phyloP scores from a whole-genome alignment of 2,888 invertebrate genomes.

The Blomia tropicalis region DNA sequence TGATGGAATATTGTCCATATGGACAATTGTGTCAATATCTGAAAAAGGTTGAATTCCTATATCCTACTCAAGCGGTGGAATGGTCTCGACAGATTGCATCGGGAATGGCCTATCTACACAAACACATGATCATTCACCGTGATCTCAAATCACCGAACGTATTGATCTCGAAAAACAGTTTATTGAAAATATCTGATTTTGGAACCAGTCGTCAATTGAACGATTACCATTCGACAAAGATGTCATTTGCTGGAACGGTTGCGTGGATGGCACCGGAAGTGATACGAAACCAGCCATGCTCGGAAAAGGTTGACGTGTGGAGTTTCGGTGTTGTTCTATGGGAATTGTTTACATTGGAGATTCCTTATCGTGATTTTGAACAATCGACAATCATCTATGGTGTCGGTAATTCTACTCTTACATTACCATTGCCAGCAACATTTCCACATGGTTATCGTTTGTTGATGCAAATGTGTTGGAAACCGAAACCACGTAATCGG shows the following conservation, averaged over 20 bases:
- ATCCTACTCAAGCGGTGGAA: conserved; percentile 65
- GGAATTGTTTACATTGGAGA: conserved; percentile 88
- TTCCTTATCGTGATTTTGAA: conserved; percentile 82
- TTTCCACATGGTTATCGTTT: conserved; percentile 51
- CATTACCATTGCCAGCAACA: conserved; percentile 73
- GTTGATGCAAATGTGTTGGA: conserved; percentile 56
- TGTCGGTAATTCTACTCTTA: conserved; percentile 80
- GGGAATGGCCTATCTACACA: conserved; percentile 91
- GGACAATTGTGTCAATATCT: conserved; percentile 84
- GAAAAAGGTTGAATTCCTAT: conserved; percentile 55
- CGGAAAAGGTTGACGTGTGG: conserved; percentile 96
- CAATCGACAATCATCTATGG: conserved; percentile 95
- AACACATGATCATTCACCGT: conserved; percentile 88
- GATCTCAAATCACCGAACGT: conserved; percentile 95
- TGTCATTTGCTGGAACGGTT: conserved; percentile 62
- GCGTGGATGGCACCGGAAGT: conserved; percentile 99
- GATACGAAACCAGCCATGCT: conserved; percentile 86
- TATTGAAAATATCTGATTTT: conserved; percentile 92
- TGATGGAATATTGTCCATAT: conserved; percentile 96
- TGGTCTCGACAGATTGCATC: conserved; percentile 91
- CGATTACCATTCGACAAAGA: conserved; percentile 65
- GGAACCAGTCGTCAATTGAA: conserved; percentile 90
- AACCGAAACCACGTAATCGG: conserved; percentile 67
- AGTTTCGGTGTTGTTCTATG: conserved; percentile 94
- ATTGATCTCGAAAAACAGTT: conserved; percentile 58